Percentiles rank a stretch among this genome's conserved stretches.
phyloP scores from a whole-genome alignment of 2,113 vertebrate genomes.

The Xenotilapia longispinis region DNA sequence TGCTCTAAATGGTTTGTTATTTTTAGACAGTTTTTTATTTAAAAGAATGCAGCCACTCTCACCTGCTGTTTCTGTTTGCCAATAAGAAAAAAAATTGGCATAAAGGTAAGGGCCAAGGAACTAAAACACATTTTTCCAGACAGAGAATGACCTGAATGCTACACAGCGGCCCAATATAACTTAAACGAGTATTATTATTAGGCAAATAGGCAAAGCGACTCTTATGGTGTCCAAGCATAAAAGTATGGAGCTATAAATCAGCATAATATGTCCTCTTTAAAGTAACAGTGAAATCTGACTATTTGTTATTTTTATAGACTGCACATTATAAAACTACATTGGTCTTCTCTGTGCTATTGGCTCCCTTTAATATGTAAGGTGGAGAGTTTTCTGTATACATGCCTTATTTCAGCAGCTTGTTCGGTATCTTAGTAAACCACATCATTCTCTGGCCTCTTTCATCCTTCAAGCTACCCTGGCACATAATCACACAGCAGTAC shows the following conservation, averaged over 20 bases:
- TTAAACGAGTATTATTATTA: neutral
- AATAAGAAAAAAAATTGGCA: neutral
- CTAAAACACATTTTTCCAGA: neutral
- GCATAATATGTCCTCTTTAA: neutral
- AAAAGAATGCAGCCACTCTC: neutral
- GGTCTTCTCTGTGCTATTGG: neutral
- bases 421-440: neutral
- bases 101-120: neutral
- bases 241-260: neutral
- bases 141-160: neutral
- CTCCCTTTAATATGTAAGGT: neutral
- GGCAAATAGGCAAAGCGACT: neutral
- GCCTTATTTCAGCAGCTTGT: neutral
- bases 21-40: neutral
- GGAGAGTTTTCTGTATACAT: neutral
- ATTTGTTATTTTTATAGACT: neutral
- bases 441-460: neutral
- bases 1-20: neutral
- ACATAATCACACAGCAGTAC: conserved; percentile 12
- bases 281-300: neutral
- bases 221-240: neutral
- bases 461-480: conserved; percentile 23
- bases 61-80: neutral
- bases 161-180: neutral
- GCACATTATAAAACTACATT: neutral